Evolutionary conservation across 2,113 vertebrate genomes (phyloP), one percentile per base, ranked within the genome.

Genomic region (Macrotis lagotis): DNA sequence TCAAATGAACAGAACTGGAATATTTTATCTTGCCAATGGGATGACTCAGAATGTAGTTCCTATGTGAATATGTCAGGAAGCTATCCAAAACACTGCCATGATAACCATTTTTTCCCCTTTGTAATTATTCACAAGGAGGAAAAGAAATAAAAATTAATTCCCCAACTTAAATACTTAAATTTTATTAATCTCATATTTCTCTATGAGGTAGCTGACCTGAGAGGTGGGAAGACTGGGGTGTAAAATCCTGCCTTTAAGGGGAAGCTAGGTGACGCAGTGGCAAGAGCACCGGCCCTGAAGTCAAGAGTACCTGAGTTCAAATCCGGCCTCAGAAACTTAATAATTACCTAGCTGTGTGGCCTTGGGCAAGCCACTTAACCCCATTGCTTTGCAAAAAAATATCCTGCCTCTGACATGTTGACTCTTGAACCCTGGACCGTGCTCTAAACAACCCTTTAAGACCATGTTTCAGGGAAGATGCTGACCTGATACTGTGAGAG

Each of bases 161-260:
- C 92, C 51, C 96, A 97, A 96, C 95, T 96, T 88, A 93, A 96
- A 88, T 90, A 93, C 89, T 92, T 95, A 90, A 97, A 96, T 94
- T 96, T 93, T 91, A 95, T 97, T 92, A 90, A 93, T 93, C n/a
- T 93, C 92, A 94, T 97, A 96, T 93, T 93, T 83, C n/a, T 22
- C n/a, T 24, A 11, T 83, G 5, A n/a, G 6, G 19, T 83, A 44
- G 66, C 16, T 44, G n/a, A 9, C n/a, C 19, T 83, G 19, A 19
- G 59, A 74, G 37, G 4, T 4, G 3, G 7, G 14, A 74, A 74
- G 59, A n/a, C 14, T n/a, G 4, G 59, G 31, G 14, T 16, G 37
- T 0, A 66, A n/a, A 83, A 31, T 3, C 12, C 55, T 66, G 10
- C 28, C 28, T 66, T n/a, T n/a, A n/a, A n/a, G n/a, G n/a, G n/a